phyloP scores from a whole-genome alignment of 2,113 vertebrate species.

The Dasypus novemcinctus region DNA sequence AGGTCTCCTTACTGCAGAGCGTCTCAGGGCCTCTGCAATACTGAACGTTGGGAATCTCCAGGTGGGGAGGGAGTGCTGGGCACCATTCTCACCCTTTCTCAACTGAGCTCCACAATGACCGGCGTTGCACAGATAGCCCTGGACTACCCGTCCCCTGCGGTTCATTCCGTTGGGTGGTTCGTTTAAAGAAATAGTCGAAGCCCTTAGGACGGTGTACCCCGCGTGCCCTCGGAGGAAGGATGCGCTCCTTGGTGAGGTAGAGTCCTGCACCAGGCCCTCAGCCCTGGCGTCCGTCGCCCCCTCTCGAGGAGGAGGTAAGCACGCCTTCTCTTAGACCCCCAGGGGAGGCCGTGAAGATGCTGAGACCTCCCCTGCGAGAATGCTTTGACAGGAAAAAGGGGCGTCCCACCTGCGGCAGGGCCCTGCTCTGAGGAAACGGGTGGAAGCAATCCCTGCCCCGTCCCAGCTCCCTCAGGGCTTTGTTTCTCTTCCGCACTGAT shows the following conservation, averaged over 20 bases:
- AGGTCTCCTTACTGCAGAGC: neutral
- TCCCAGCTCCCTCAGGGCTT: neutral
- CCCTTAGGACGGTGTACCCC: too few relatives aligned
- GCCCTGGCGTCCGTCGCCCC: accelerated
- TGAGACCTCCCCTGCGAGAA: neutral
- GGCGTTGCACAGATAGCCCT: too few relatives aligned
- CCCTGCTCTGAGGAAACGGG: neutral
- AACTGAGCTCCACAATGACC: too few relatives aligned
- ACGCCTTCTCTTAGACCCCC: neutral
- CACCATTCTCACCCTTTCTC: neutral
- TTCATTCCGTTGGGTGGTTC: too few relatives aligned
- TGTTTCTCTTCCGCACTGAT: neutral
- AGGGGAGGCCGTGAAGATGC: accelerated
- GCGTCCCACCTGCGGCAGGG: too few relatives aligned
- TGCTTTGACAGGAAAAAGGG: neutral
- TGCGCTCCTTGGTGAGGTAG: neutral
- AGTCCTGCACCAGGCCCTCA: neutral
- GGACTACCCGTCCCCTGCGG: neutral
- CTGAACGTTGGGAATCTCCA: neutral
- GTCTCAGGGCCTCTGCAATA: neutral
- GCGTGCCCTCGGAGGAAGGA: neutral
- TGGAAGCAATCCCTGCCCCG: neutral
- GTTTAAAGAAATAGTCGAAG: too few relatives aligned
- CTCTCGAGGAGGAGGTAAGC: neutral
- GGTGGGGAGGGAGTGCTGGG: accelerated